Evolutionary conservation across 2,113 vertebrate species (phyloP), one percentile per base, ranked within the genome.

Genomic region (Ardeotis arabs): DNA sequence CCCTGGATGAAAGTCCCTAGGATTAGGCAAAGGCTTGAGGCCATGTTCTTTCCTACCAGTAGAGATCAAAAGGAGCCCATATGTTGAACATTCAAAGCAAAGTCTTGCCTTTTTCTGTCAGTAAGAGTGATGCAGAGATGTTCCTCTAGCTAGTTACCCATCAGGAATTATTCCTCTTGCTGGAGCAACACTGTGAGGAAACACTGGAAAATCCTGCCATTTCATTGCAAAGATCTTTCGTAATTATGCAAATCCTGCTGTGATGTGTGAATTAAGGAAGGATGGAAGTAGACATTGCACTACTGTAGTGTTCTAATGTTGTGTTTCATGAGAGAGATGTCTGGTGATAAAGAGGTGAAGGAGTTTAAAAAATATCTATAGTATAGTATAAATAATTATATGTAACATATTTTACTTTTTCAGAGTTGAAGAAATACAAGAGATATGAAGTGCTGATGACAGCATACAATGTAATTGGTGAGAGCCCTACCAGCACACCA

Each of bases 341-440:
- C 53, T 52, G 49, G 22, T 49, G 35, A 50, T 66, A 41, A 58
- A 79, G 50, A 55, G 24, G 13, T 47, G 24, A 41, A 45, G 10
- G 25, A 63, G 13, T 66, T 69, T 87, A 41, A 74, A 52, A 88
- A 33, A 13, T 31, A 49, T 3, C 52, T 44, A 73, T 53, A 35
- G 35, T 31, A 17, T 4, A 31, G 31, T 53, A 50, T 53, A 74
- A 86, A 52, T 60, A 14, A 75, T 59, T 59, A n/a, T 27, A 14
- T 27, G 23, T 29, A 45, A 62, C 45, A 59, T 47, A 56, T 89
- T 94, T 96, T 75, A 12, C 33, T 25, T 96, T 87, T 94, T 37
- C 94, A 99, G 99, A 99, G 68, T 96, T 99, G 68, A 99, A 98
- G 97, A 99, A 99, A 89, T 99, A 99, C 97, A 98, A 98, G 86